phyloP scores from a whole-genome alignment of 37 sponge, comb jelly and placozoan species.

The Aplysina aerophoba region DNA sequence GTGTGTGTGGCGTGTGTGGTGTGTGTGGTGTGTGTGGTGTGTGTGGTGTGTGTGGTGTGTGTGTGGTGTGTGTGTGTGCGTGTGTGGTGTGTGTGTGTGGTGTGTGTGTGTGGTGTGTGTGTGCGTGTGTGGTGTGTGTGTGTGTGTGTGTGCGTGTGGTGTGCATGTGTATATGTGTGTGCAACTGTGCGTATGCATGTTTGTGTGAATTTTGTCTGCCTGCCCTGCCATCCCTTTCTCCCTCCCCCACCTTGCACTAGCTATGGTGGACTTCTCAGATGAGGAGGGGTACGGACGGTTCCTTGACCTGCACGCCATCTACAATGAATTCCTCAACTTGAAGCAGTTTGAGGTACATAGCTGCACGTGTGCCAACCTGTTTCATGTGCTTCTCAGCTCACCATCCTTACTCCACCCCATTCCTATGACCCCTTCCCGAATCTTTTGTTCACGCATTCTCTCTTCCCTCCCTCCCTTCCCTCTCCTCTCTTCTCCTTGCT shows the following conservation, averaged over 20 bases:
- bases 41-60: too few species aligned
- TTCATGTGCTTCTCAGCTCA: background rate
- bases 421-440: background rate
- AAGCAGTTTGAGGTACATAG: slow-evolving; percentile 70
- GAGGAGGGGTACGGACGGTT: slow-evolving; percentile 97
- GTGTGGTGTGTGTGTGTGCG: too few species aligned
- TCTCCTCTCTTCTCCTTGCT: background rate
- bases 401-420: background rate
- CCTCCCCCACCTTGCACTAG: slow-evolving; percentile 24
- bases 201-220: too few species aligned
- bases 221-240: too few species aligned
- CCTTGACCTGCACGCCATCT: slow-evolving; percentile 85
- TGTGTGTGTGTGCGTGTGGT: too few species aligned
- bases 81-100: background rate
- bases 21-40: background rate
- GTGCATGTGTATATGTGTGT: too few species aligned
- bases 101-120: too few species aligned
- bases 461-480: background rate
- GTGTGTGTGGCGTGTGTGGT: too few species aligned
- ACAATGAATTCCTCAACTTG: slow-evolving; percentile 81
- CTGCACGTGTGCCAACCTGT: background rate
- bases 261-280: slow-evolving; percentile 92
- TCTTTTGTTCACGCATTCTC: background rate
- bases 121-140: too few species aligned
- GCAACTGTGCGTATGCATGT: background rate